A percentile compares a stretch with the other conserved stretches of the same genome.
These are phyloP conservation scores for Caenorhabditis remanei DNA, from an alignment of 1,140 invertebrate species.

Conservation along the genomic window DNA sequence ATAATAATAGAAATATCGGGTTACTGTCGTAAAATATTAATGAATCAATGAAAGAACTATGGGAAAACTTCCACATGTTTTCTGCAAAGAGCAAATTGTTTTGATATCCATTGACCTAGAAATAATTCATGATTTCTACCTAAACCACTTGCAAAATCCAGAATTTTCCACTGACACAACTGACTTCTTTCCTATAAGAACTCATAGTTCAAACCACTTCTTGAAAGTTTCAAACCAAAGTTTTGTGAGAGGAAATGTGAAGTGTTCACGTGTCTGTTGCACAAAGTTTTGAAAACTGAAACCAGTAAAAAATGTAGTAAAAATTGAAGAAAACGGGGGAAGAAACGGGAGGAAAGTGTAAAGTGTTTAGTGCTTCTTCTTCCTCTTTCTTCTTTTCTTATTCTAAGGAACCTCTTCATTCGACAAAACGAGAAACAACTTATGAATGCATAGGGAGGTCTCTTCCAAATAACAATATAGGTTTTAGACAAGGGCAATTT, in stretches of 20 bases:
- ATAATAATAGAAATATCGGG: conserved; percentile 40
- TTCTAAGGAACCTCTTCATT: conserved; percentile 42
- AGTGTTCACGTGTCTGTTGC: background rate
- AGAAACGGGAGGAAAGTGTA: conserved; percentile 31
- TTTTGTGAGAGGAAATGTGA: background rate
- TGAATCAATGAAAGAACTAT: background rate
- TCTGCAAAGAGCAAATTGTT: background rate
- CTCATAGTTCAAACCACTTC: background rate
- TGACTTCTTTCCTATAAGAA: background rate
- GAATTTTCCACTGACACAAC: background rate
- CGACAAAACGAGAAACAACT: conserved; percentile 22
- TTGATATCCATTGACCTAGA: no score
- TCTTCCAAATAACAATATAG: conserved; percentile 30
- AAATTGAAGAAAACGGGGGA: background rate
- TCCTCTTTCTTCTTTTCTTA: background rate
- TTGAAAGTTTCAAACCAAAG: background rate
- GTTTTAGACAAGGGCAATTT: conserved; percentile 15
- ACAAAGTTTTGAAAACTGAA: conserved; percentile 5
- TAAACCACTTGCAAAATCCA: background rate
- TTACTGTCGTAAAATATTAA: conserved; percentile 44
- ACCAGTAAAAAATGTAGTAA: conserved; percentile 49
- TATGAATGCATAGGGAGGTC: conserved; percentile 43
- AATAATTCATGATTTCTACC: background rate
- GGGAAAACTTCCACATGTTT: background rate
- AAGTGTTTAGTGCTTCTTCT: conserved; percentile 47